Evolutionary conservation across 1,140 invertebrate genomes (phyloP).

Genomic region (Chymomyza costata): DNA sequence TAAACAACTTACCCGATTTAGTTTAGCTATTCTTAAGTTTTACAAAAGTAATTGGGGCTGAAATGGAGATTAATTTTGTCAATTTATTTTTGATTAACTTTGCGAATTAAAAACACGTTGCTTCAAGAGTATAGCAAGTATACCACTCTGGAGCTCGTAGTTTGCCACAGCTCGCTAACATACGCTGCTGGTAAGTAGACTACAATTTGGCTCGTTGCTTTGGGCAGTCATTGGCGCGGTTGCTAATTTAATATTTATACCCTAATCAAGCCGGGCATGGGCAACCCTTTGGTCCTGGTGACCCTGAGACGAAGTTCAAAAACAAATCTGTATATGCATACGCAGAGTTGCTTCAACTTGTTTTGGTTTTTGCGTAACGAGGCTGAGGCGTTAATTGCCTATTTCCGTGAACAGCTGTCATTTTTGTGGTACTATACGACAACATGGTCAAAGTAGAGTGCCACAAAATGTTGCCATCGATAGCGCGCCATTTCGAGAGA

Average conservation of each 20-base stretch:
- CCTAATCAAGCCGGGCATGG: conserved; percentile 54
- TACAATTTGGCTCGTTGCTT: neutral
- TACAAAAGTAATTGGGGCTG: too few species aligned
- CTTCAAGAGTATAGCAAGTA: too few species aligned
- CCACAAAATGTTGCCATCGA: conserved; percentile 62
- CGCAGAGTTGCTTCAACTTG: conserved; percentile 33
- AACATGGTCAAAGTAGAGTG: conserved; percentile 34
- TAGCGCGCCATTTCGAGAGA: conserved; percentile 31
- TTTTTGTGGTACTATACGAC: conserved; percentile 22
- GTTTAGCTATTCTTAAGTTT: too few species aligned
- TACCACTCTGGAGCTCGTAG: too few species aligned
- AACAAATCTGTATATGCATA: neutral
- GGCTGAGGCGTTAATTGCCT: conserved; percentile 64
- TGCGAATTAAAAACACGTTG: too few species aligned
- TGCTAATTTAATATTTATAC: conserved; percentile 72
- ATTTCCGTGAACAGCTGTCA: conserved; percentile 49
- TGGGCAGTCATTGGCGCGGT: conserved; percentile 19
- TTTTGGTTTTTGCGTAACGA: conserved; percentile 35
- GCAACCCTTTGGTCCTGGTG: conserved; percentile 37
- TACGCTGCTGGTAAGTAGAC: neutral
- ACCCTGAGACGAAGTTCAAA: conserved; percentile 32
- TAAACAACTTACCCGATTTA: too few species aligned
- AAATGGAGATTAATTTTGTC: too few species aligned
- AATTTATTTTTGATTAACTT: too few species aligned
- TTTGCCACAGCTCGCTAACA: conserved; percentile 60